Evolutionary conservation across 2,113 vertebrate genomes (phyloP).

Genomic region (human (Homo sapiens)): DNA sequence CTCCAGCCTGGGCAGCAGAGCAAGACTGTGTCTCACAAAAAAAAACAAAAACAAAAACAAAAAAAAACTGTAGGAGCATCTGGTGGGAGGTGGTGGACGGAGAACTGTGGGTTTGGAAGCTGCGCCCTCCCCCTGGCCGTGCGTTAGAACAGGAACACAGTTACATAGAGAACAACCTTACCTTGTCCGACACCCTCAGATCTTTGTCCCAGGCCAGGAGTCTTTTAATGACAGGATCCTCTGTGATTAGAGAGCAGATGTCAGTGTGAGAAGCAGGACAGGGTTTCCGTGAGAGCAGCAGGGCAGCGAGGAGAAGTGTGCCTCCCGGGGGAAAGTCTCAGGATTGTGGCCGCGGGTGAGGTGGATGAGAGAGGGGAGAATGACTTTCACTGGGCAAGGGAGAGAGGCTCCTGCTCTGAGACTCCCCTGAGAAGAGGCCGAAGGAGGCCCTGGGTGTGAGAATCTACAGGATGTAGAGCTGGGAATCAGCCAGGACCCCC

Average conservation of each 20-base stretch:
- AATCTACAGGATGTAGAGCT: too few species aligned
- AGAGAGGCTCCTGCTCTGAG: not conserved
- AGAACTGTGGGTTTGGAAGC: too few species aligned
- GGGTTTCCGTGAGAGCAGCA: too few species aligned
- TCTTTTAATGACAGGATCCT: not conserved
- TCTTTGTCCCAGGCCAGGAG: not conserved
- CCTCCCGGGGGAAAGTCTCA: not conserved
- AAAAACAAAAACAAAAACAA: too few species aligned
- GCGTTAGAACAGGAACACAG: not conserved
- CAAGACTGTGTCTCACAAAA: too few species aligned
- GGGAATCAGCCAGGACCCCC: too few species aligned
- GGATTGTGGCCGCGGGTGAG: not conserved
- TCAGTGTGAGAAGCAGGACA: not conserved
- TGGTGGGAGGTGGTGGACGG: too few species aligned
- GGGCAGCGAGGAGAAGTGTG: not conserved
- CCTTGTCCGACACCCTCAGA: not conserved
- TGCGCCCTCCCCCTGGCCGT: not conserved
- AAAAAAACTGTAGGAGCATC: too few species aligned
- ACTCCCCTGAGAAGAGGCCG: accelerated
- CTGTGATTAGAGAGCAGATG: not conserved
- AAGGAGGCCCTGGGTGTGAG: not conserved
- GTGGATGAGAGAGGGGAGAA: not conserved
- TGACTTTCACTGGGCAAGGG: too few species aligned
- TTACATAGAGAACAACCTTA: not conserved
- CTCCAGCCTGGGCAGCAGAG: too few species aligned